A percentile compares a stretch with the other conserved stretches of the same genome.
Conservation (phyloP, 1,140 invertebrate genomes). For the Portunus trituberculatus region DNA sequence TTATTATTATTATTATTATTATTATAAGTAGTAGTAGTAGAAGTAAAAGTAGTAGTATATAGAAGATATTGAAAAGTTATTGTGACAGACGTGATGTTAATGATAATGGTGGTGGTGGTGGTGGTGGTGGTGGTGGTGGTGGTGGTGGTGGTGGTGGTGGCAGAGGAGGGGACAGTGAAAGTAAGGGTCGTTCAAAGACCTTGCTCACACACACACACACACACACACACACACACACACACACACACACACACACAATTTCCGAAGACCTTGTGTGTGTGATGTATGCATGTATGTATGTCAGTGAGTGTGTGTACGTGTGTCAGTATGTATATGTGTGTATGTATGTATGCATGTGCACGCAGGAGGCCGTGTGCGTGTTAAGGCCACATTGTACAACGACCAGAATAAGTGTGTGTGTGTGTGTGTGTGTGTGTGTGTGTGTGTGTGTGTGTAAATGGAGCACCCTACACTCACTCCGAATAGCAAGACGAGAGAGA, state of each 20-base stretch:
- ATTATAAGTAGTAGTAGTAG: no score
- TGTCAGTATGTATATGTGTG: constrained; percentile 21
- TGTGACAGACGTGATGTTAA: no score
- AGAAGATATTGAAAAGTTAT: no score
- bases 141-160: neutral
- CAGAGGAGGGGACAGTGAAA: neutral
- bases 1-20: no score
- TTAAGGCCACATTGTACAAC: neutral
- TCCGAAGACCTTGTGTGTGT: neutral
- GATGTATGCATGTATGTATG: neutral
- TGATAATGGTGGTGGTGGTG: neutral
- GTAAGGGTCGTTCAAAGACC: neutral
- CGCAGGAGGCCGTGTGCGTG: neutral
- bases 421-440: constrained; percentile 39
- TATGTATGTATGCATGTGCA: neutral
- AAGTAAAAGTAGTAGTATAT: no score
- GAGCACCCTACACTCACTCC: neutral
- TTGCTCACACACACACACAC: constrained; percentile 6
- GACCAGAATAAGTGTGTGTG: neutral
- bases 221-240: constrained; percentile 41
- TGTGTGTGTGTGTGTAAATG: neutral
- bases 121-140: neutral
- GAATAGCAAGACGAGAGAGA: neutral
- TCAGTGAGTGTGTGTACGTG: neutral
- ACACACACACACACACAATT: constrained; percentile 37